Conservation (phyloP, 2,113 vertebrate species). For the Petroica traversi region DNA sequence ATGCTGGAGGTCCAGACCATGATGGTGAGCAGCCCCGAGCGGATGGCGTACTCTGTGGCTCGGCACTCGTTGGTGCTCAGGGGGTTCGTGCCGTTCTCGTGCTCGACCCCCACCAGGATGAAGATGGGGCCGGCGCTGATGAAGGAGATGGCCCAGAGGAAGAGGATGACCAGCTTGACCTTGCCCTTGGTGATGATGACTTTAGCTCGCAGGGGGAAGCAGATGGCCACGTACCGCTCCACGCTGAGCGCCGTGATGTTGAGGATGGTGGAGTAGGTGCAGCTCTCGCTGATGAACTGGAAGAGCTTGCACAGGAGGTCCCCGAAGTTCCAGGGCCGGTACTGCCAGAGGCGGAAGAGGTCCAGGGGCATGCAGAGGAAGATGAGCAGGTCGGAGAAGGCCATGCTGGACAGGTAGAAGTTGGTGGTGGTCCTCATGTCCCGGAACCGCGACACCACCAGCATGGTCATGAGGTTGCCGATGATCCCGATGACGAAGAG, state of each 20-base stretch:
- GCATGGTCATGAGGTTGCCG: constrained; percentile 92
- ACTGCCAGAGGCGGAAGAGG: constrained; percentile 93
- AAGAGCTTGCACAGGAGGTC: constrained; percentile 94
- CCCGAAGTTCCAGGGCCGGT: constrained; percentile 92
- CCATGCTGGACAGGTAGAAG: constrained; percentile 96
- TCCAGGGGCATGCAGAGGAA: constrained; percentile 97
- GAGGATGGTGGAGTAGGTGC: constrained; percentile 95
- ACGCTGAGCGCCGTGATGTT: constrained; percentile 94
- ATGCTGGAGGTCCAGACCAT: constrained; percentile 96
- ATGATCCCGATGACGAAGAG: constrained; percentile 86
- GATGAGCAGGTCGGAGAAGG: constrained; percentile 93
- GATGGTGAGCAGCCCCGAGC: constrained; percentile 89
- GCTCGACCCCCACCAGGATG: constrained; percentile 91
- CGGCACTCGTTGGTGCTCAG: constrained; percentile 90
- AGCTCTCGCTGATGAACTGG: constrained; percentile 94
- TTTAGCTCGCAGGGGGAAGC: constrained; percentile 93
- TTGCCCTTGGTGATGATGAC: constrained; percentile 90
- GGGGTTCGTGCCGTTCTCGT: constrained; percentile 78
- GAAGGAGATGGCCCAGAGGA: constrained; percentile 91
- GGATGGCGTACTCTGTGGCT: constrained; percentile 90
- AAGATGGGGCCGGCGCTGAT: constrained; percentile 92
- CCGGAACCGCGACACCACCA: constrained; percentile 89
- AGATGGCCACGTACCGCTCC: constrained; percentile 94
- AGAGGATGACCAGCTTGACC: constrained; percentile 86
- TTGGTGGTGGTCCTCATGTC: constrained; percentile 97